Percentiles rank a stretch among this genome's conserved stretches.
These are phyloP conservation scores for Talpa occidentalis DNA, from an alignment of 2,113 vertebrate species.

Conservation along the genomic window DNA sequence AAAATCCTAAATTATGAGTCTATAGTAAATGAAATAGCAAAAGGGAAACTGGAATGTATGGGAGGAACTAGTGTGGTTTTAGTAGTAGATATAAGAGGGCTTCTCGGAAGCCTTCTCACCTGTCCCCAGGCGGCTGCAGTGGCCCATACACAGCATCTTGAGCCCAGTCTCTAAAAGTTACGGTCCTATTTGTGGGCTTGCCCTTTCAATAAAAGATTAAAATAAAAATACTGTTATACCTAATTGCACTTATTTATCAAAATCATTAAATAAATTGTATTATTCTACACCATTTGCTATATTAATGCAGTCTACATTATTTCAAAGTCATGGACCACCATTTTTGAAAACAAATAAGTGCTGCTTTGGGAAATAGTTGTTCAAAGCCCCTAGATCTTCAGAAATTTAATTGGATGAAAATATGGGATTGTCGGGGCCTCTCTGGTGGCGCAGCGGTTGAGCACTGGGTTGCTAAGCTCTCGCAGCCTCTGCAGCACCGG, in stretches of 20 bases:
- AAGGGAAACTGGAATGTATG: background rate
- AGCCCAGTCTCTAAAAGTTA: background rate
- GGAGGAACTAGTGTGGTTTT: background rate
- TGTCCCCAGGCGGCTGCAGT: background rate
- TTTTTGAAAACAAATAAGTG: slow-evolving; percentile 31
- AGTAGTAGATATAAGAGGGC: background rate
- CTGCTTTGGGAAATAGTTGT: background rate
- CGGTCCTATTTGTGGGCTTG: background rate
- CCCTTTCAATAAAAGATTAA: background rate
- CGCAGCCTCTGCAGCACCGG: no score
- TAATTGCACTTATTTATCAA: background rate
- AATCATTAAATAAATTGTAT: background rate
- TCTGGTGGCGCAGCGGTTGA: no score
- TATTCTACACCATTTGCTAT: background rate
- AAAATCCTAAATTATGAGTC: background rate
- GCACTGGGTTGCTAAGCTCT: no score
- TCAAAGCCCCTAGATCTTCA: background rate
- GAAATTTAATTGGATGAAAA: background rate
- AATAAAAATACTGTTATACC: background rate
- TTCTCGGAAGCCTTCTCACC: background rate
- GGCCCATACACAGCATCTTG: background rate
- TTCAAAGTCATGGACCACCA: background rate
- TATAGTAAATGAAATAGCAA: background rate
- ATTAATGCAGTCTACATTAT: background rate
- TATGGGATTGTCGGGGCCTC: background rate